These are phyloP conservation scores for Vanessa cardui DNA, from an alignment of 2,888 invertebrate genomes.

Conservation along the genomic window DNA sequence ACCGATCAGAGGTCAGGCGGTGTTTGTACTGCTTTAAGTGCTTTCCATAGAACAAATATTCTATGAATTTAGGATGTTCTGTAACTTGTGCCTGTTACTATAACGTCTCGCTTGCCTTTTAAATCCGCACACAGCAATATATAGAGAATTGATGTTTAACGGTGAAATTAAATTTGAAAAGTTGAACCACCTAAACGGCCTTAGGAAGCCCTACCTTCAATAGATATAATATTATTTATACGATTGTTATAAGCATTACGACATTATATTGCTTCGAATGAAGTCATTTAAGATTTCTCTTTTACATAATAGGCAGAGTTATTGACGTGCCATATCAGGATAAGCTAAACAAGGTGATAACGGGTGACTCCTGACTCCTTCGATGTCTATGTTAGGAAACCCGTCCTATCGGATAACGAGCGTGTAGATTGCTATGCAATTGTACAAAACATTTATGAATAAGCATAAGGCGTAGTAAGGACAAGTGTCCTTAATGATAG, in stretches of 20 bases:
- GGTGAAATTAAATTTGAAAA: too few species aligned
- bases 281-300: slow-evolving; percentile 40
- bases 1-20: too few species aligned
- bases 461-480: slow-evolving; percentile 4
- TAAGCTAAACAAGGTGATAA: slow-evolving; percentile 59
- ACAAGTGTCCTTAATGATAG: background rate
- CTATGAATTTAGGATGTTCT: too few species aligned
- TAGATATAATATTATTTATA: too few species aligned
- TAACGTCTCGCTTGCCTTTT: too few species aligned
- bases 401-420: slow-evolving; percentile 45
- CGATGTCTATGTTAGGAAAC: slow-evolving; percentile 63
- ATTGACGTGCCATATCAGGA: slow-evolving; percentile 45
- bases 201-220: too few species aligned
- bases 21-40: too few species aligned
- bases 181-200: too few species aligned
- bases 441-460: slow-evolving; percentile 14
- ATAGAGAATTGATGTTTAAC: too few species aligned
- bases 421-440: slow-evolving; percentile 18
- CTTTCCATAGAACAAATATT: too few species aligned
- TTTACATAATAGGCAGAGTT: slow-evolving; percentile 42
- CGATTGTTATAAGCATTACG: background rate
- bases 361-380: slow-evolving; percentile 57
- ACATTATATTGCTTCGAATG: slow-evolving; percentile 13
- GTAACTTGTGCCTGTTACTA: too few species aligned
- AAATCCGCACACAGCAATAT: too few species aligned